These are phyloP conservation scores for Ommatoiulus sabulosus DNA, from an alignment of 2,888 invertebrate species.

Conservation along the genomic window DNA sequence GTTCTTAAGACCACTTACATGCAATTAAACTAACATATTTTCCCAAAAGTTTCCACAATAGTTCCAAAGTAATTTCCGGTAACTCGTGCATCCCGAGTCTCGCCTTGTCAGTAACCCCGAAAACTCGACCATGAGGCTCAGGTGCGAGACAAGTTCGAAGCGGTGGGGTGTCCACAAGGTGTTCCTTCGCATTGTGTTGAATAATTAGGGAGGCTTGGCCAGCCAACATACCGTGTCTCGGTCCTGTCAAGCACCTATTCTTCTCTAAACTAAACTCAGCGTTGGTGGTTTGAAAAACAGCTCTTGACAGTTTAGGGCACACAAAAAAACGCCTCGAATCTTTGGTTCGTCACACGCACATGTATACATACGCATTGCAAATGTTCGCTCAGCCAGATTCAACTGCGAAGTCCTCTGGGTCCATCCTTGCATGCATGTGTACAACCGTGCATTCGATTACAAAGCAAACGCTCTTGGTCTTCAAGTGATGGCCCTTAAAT, in stretches of 20 bases:
- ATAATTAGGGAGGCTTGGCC: conserved; percentile 52
- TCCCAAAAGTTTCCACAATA: no score
- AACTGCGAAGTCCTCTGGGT: not conserved
- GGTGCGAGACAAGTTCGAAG: not conserved
- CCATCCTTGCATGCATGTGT: not conserved
- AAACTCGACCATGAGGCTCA: not conserved
- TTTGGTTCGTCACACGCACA: not conserved
- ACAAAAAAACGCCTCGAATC: conserved; percentile 32
- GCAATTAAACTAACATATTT: no score
- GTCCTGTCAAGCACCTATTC: conserved; percentile 50
- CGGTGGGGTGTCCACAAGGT: conserved; percentile 20
- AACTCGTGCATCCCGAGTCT: not conserved
- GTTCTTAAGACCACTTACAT: no score
- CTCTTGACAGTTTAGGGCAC: conserved; percentile 48
- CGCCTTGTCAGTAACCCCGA: not conserved
- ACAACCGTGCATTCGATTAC: not conserved
- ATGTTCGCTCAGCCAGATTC: not conserved
- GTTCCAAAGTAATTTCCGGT: no score
- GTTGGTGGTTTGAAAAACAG: conserved; percentile 38
- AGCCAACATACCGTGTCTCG: conserved; percentile 28
- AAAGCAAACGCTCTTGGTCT: conserved; percentile 7
- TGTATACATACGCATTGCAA: not conserved
- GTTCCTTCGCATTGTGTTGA: not conserved
- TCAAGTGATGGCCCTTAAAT: conserved; percentile 34
- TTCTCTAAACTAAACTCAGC: conserved; percentile 25